Evolutionary conservation across 2,888 invertebrate species (phyloP).

Genomic region (Drosophila seclusa): DNA sequence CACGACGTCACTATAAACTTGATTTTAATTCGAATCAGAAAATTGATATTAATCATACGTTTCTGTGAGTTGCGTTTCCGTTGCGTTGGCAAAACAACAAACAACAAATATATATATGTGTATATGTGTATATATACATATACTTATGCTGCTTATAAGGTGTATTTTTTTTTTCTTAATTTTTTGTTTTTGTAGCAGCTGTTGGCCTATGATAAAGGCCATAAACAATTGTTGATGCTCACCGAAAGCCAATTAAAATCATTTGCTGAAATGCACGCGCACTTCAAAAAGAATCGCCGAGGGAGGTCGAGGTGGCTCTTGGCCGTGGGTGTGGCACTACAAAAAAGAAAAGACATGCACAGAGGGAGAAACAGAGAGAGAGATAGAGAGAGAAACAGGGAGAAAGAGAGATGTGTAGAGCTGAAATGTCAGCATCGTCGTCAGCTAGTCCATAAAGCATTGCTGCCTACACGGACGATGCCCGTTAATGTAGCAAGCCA

Average conservation of each 20-base stretch:
- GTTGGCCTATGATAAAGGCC: slow-evolving; percentile 45
- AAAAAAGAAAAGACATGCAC: slow-evolving; percentile 18
- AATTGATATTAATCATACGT: slow-evolving; percentile 1
- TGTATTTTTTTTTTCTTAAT: neutral
- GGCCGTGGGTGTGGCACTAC: slow-evolving; percentile 21
- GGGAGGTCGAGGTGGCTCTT: slow-evolving; percentile 10
- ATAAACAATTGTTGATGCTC: slow-evolving; percentile 68
- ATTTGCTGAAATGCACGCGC: slow-evolving; percentile 68
- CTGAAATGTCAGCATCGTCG: slow-evolving; percentile 50
- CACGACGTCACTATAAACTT: neutral
- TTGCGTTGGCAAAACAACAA: slow-evolving; percentile 19
- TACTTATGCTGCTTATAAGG: slow-evolving; percentile 20
- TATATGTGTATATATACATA: neutral
- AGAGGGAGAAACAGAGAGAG: slow-evolving; percentile 4
- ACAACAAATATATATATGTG: neutral
- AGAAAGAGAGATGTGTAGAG: neutral
- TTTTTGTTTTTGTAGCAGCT: slow-evolving; percentile 48
- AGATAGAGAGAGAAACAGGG: neutral
- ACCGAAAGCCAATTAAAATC: slow-evolving; percentile 73
- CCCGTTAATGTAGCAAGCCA: slow-evolving; percentile 61
- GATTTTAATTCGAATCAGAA: neutral
- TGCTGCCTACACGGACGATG: slow-evolving; percentile 43
- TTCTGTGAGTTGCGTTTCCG: slow-evolving; percentile 35
- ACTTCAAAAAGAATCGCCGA: slow-evolving; percentile 49
- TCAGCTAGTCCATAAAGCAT: slow-evolving; percentile 73